Evolutionary conservation across 2,113 vertebrate genomes (phyloP).

Genomic region (Ciconia boyciana): DNA sequence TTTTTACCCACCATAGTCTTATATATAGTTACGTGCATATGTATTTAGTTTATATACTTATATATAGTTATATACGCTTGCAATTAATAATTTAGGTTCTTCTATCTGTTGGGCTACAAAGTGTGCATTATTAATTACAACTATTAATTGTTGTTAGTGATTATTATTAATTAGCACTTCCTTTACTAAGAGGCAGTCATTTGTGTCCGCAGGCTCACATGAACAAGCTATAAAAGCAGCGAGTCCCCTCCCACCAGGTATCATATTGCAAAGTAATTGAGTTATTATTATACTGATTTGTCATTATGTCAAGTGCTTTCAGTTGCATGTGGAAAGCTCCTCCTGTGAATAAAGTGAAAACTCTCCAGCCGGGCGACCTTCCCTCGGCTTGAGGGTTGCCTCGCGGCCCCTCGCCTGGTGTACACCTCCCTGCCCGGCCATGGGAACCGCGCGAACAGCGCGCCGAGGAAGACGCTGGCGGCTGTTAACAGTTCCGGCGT

Average conservation of each 20-base stretch:
- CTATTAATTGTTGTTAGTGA: background rate
- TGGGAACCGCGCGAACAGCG: background rate
- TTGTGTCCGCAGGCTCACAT: background rate
- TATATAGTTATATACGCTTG: background rate
- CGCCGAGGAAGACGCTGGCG: background rate
- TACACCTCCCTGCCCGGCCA: background rate
- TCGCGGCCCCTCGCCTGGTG: background rate
- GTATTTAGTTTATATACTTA: background rate
- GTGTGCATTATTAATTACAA: background rate
- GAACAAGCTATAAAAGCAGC: background rate
- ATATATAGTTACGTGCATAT: background rate
- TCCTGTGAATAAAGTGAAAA: background rate
- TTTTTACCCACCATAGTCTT: background rate
- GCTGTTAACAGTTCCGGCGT: background rate
- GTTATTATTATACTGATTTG: background rate
- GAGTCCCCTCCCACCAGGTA: background rate
- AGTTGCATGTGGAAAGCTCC: background rate
- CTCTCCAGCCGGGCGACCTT: background rate
- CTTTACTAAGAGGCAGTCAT: background rate
- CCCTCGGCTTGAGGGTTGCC: background rate
- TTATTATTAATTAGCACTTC: background rate
- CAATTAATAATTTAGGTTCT: background rate
- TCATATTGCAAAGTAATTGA: background rate
- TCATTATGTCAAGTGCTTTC: background rate
- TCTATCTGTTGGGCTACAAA: background rate